phyloP scores from a whole-genome alignment of 1,140 invertebrate species.

The Listronotus oregonensis region DNA sequence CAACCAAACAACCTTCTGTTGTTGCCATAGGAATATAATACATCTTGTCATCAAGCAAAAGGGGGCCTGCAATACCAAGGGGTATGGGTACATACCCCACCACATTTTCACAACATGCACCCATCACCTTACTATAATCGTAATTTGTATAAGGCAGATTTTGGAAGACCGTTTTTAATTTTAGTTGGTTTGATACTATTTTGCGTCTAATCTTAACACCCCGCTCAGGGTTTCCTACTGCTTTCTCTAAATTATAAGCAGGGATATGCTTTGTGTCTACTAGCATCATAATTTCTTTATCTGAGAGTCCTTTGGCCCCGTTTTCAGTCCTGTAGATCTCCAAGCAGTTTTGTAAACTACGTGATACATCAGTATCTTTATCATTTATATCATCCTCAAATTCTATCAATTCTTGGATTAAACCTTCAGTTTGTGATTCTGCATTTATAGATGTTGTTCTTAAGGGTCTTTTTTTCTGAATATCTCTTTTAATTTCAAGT shows the following conservation, averaged over 20 bases:
- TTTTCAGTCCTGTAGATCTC: slow-evolving; percentile 73
- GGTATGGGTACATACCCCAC: slow-evolving; percentile 96
- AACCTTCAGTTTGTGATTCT: slow-evolving; percentile 40
- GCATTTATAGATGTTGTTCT: slow-evolving; percentile 36
- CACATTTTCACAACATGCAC: slow-evolving; percentile 97
- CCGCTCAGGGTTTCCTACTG: slow-evolving; percentile 76
- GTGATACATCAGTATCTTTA: slow-evolving; percentile 52
- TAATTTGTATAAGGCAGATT: slow-evolving; percentile 83
- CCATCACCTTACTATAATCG: slow-evolving; percentile 84
- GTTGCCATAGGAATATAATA: slow-evolving; percentile 96
- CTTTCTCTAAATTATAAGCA: slow-evolving; percentile 83
- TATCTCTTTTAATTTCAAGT: slow-evolving; percentile 18
- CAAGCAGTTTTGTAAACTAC: slow-evolving; percentile 77
- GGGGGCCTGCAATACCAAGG: slow-evolving; percentile 86
- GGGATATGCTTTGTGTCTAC: slow-evolving; percentile 78
- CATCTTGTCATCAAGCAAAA: slow-evolving; percentile 80
- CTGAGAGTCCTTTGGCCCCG: slow-evolving; percentile 70
- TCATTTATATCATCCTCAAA: slow-evolving; percentile 22
- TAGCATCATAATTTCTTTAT: slow-evolving; percentile 81
- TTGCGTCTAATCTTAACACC: slow-evolving; percentile 80
- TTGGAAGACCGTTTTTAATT: slow-evolving; percentile 58
- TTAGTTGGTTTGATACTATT: slow-evolving; percentile 60
- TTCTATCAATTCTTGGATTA: slow-evolving; percentile 23
- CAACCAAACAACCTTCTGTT: slow-evolving; percentile 95
- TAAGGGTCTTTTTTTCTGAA: slow-evolving; percentile 20